Evolutionary conservation across 2,888 invertebrate genomes (phyloP).

Genomic region (Acanthacorydalis orientalis): DNA sequence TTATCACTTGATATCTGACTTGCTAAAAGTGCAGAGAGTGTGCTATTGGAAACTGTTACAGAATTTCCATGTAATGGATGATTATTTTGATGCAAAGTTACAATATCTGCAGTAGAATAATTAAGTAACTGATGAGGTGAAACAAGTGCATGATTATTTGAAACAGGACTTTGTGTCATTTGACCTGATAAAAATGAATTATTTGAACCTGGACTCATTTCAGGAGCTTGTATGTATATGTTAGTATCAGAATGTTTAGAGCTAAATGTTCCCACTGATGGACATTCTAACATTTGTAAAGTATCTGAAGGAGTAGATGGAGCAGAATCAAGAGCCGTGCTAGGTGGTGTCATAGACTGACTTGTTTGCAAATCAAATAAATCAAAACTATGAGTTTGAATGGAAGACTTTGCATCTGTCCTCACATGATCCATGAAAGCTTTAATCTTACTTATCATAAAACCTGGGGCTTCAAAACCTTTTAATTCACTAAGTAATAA

Average conservation of each 20-base stretch:
- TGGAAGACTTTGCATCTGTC: constrained; percentile 19
- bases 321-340: constrained; percentile 22
- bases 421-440: constrained; percentile 36
- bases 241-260: constrained; percentile 17
- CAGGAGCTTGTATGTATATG: constrained; percentile 24
- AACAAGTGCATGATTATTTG: constrained; percentile 13
- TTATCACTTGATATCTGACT: constrained; percentile 22
- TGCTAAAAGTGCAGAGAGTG: constrained; percentile 21
- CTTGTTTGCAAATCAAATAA: constrained; percentile 20
- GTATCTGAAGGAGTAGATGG: constrained; percentile 25
- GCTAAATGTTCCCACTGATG: constrained; percentile 16
- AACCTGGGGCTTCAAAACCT: constrained; percentile 59
- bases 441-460: constrained; percentile 59
- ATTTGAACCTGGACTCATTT: constrained; percentile 24
- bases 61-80: constrained; percentile 14
- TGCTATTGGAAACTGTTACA: constrained; percentile 8
- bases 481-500: constrained; percentile 48
- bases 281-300: constrained; percentile 20
- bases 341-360: constrained; percentile 22
- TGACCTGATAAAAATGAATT: constrained; percentile 23
- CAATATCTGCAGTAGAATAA: constrained; percentile 13
- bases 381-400: constrained; percentile 15
- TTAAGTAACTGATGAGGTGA: constrained; percentile 18
- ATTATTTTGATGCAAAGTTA: not conserved
- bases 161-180: constrained; percentile 18